Base-by-base conservation (phyloP, 35 echinoderm and acorn worm species). In the Ophiothrix spiculata region DNA sequence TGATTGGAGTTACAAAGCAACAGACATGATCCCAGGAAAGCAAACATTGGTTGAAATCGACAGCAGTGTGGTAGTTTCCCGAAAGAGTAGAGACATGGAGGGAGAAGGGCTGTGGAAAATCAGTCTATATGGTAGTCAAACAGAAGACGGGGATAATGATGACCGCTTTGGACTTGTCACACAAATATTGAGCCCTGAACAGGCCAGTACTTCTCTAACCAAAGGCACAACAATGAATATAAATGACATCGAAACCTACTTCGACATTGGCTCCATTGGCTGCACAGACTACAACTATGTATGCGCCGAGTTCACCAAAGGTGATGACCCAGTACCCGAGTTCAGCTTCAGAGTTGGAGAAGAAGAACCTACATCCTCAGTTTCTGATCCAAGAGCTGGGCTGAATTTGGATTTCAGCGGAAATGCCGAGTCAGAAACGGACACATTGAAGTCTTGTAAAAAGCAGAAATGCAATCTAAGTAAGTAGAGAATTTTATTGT, bases 281-380 rank as follows among this genome's bases (percentile, higher is more conserved):
- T 95, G 93, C 41, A 91, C 90, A 16, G 86, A 91, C 75, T 81
- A 84, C 42, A 75, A 83, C 1, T 90, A 95, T 75, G 31, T 95
- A 17, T 95, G 93, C 74, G 38, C 91, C 17, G 93, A 95, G 80
- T 91, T 95, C 36, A 88, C 93, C 32, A 87, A 79, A 40, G 89
- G 93, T 14, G 93, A 91, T 83, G 56, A 80, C 1, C 89, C 93
- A 0, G 75, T 88, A 42, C 93, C 93, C 13, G 81, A 95, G 31
- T 95, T 76, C 63, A 64, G 40, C 56, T 95, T 95, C 93, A 29
- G 81, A 23, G 81, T 84, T 0, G 85, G 80, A 32, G 56, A 83
- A 17, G 85, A 69, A 28, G 60, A 69, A 69, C 60, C 42, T 19
- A 3, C n/a, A 69, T 28, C 60, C 17, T 54, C 45, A 11, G 8